A percentile compares a stretch with the other conserved stretches of the same genome.
Conservation (phyloP, 1,140 invertebrate species). For the Drosophila sechellia region DNA sequence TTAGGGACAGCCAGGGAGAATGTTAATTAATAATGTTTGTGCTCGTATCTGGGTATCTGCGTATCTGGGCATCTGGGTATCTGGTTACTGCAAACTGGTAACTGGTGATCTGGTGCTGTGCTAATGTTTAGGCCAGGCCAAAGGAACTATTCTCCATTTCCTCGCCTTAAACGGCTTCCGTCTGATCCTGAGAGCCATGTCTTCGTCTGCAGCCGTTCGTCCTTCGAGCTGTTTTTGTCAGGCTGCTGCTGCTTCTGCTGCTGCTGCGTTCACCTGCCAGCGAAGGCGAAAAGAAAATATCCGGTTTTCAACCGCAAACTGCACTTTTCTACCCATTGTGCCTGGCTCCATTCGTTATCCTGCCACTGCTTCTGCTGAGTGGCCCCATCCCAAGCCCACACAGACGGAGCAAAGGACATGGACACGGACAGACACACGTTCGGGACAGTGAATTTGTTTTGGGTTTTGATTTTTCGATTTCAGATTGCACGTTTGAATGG, state of each 20-base stretch:
- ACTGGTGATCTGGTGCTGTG: conserved; percentile 1
- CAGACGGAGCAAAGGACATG: conserved; percentile 12
- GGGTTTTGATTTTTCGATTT: conserved; percentile 81
- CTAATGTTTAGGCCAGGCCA: not conserved
- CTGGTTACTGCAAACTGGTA: too few relatives aligned
- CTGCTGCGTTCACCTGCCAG: conserved; percentile 22
- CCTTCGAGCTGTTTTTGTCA: conserved; percentile 45
- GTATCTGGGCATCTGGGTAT: conserved; percentile 7
- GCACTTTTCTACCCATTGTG: conserved; percentile 71
- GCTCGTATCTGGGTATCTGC: conserved; percentile 7
- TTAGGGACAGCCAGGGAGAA: conserved; percentile 21
- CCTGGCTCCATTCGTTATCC: conserved; percentile 37
- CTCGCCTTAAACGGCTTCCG: conserved; percentile 62
- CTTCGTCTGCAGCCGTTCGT: conserved; percentile 5
- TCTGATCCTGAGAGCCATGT: conserved; percentile 32
- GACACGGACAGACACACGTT: conserved; percentile 56
- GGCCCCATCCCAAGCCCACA: conserved; percentile 30
- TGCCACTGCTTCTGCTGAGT: conserved; percentile 35
- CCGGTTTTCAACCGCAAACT: conserved; percentile 73
- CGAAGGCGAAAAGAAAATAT: conserved; percentile 59
- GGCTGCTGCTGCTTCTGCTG: not conserved
- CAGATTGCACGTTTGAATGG: conserved; percentile 79
- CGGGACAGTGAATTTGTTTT: conserved; percentile 82
- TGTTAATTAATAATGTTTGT: conserved; percentile 51
- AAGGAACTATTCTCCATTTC: conserved; percentile 57